Evolutionary conservation across 1,140 invertebrate species (phyloP).

Genomic region (Papilio polytes): DNA sequence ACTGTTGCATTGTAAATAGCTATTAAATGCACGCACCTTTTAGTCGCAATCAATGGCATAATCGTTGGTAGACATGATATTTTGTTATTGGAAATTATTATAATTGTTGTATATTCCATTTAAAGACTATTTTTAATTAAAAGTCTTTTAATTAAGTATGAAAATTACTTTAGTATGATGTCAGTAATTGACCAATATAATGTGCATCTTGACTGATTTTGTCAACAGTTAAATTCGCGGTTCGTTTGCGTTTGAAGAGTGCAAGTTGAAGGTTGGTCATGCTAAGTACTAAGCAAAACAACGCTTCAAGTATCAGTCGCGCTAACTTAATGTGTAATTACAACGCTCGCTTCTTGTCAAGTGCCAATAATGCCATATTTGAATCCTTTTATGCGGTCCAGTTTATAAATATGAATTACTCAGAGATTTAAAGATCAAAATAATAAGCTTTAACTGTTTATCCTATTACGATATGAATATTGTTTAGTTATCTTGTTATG

Average conservation of each 20-base stretch:
- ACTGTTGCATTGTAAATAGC: slow-evolving; percentile 22
- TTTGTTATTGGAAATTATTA: slow-evolving; percentile 12
- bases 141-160: neutral
- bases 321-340: slow-evolving; percentile 43
- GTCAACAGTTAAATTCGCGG: neutral
- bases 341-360: slow-evolving; percentile 38
- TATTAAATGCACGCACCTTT: slow-evolving; percentile 26
- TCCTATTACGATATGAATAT: too few species aligned
- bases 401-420: slow-evolving; percentile 35
- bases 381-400: slow-evolving; percentile 24
- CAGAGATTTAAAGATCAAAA: slow-evolving; percentile 10
- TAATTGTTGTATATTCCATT: neutral
- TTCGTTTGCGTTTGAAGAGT: neutral
- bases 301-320: slow-evolving; percentile 31
- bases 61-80: slow-evolving; percentile 18
- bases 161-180: neutral
- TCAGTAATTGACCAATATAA: too few species aligned
- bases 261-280: slow-evolving; percentile 33
- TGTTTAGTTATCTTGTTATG: too few species aligned
- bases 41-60: slow-evolving; percentile 15
- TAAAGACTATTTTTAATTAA: neutral
- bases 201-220: neutral
- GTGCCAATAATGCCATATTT: slow-evolving; percentile 40
- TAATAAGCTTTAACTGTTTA: neutral
- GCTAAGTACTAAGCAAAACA: slow-evolving; percentile 28